Percentiles rank a stretch among this genome's conserved stretches.
Evolutionary conservation across 92 coral and sea anemone species (phyloP).

Genomic region (Bergia puertoricense): DNA sequence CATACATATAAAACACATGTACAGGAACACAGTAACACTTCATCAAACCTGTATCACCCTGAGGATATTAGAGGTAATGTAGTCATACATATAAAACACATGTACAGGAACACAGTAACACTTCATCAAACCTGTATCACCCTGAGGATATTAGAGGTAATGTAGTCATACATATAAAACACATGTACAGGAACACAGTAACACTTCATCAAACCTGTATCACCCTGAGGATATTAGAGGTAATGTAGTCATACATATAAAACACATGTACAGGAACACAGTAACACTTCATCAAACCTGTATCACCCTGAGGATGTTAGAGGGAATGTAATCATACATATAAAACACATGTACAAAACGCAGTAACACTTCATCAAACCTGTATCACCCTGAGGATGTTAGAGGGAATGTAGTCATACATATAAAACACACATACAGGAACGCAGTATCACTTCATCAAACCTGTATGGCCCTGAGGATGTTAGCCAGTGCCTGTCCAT

Average conservation of each 20-base stretch:
- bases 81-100: background rate
- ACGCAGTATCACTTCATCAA: background rate
- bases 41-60: no score
- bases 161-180: background rate
- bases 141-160: background rate
- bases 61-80: background rate
- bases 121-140: no score
- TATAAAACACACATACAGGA: no score
- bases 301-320: background rate
- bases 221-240: background rate
- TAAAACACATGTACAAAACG: background rate
- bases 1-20: no score
- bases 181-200: background rate
- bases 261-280: background rate
- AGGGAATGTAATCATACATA: background rate
- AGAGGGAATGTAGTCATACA: background rate
- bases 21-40: no score
- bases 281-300: slow-evolving; percentile 49
- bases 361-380: slow-evolving; percentile 34
- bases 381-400: slow-evolving; percentile 52
- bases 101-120: background rate
- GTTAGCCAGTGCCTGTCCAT: slow-evolving; percentile 91
- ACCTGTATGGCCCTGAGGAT: slow-evolving; percentile 85
- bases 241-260: background rate
- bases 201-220: slow-evolving; percentile 57